phyloP scores from a whole-genome alignment of 2,797 vertebrate genomes.

The Semaprochilodus insignis region DNA sequence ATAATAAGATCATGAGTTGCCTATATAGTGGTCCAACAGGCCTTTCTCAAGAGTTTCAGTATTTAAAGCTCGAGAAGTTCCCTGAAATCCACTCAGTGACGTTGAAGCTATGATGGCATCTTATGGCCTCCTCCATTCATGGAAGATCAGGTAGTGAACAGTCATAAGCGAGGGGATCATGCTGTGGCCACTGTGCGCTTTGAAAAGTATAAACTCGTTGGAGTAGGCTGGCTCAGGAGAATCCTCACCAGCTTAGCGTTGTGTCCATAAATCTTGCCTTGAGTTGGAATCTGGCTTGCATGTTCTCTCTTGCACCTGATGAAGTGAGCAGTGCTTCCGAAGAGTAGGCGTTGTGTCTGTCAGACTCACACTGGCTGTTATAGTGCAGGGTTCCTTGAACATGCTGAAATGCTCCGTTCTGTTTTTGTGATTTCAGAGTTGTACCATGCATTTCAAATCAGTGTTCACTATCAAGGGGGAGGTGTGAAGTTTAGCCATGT shows the following conservation, averaged over 20 bases:
- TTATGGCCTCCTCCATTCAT: not conserved
- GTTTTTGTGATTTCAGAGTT: not conserved
- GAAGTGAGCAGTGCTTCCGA: constrained; percentile 9
- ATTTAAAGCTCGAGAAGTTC: too few relatives aligned
- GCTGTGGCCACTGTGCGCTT: constrained; percentile 39
- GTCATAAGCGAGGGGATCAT: constrained; percentile 26
- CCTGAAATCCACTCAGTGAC: too few relatives aligned
- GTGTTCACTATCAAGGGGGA: not conserved
- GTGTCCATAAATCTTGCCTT: constrained; percentile 52
- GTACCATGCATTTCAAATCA: not conserved
- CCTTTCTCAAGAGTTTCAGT: too few relatives aligned
- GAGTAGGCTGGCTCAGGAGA: constrained; percentile 20
- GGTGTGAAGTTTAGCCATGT: not conserved
- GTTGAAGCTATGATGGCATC: not conserved
- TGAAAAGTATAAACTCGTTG: not conserved
- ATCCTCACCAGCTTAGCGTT: constrained; percentile 42
- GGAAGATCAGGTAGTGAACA: not conserved
- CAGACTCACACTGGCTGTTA: not conserved
- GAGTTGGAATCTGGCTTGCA: constrained; percentile 67
- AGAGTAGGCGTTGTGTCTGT: constrained; percentile 18
- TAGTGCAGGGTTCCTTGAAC: not conserved
- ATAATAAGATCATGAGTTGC: too few relatives aligned
- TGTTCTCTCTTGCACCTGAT: constrained; percentile 67
- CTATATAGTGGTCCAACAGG: too few relatives aligned
- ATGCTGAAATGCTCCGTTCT: not conserved